Conservation (phyloP, 2,888 invertebrate genomes). For the Perdita meconis region DNA sequence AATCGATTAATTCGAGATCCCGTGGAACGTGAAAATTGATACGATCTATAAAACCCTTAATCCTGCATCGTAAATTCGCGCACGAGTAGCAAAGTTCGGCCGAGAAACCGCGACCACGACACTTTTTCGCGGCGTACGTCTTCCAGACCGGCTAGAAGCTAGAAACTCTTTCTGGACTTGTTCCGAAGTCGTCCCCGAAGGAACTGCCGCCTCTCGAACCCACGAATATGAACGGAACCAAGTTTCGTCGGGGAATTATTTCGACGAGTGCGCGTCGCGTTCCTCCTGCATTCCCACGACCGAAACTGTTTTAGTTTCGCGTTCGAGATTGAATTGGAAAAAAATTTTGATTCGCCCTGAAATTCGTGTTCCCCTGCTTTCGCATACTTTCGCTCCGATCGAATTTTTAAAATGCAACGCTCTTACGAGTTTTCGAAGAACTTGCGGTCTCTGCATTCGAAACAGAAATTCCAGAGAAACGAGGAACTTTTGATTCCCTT, state of each 20-base stretch:
- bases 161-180: conserved; percentile 14
- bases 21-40: conserved; percentile 48
- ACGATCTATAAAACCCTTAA: conserved; percentile 53
- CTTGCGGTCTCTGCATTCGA: too few relatives aligned
- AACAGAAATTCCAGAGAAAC: too few relatives aligned
- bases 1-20: conserved; percentile 42
- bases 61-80: conserved; percentile 54
- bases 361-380: background rate
- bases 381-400: background rate
- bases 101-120: conserved; percentile 22
- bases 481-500: background rate
- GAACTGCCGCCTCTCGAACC: conserved; percentile 7
- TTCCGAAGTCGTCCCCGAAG: conserved; percentile 1
- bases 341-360: background rate
- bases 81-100: conserved; percentile 5
- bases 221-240: conserved; percentile 25
- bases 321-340: background rate
- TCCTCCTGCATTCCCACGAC: too few relatives aligned
- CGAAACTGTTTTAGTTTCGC: background rate
- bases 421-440: too few relatives aligned
- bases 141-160: conserved; percentile 15
- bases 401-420: background rate
- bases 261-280: background rate
- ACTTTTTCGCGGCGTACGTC: background rate
- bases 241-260: conserved; percentile 22